Conservation (phyloP, 2,888 invertebrate species). For the Lucinisca nassula region DNA sequence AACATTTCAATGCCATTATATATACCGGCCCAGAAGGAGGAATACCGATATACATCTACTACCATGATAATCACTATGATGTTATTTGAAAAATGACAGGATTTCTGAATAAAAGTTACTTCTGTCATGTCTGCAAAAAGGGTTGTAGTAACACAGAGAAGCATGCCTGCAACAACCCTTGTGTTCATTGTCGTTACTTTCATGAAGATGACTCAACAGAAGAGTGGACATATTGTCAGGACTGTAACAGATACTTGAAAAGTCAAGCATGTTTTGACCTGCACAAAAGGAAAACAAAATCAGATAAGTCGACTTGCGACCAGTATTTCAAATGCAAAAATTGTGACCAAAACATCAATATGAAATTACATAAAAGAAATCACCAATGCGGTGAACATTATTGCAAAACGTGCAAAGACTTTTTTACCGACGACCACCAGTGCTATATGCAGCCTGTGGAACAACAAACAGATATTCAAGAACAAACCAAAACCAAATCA, state of each 20-base stretch:
- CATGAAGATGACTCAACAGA: background rate
- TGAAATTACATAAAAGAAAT: background rate
- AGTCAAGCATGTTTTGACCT: conserved; percentile 5
- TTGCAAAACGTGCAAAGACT: conserved; percentile 3
- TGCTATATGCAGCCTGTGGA: conserved; percentile 7
- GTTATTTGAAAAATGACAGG: background rate
- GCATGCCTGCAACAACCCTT: background rate
- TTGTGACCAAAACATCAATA: background rate
- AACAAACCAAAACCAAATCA: background rate
- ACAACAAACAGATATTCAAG: background rate
- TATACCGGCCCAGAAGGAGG: background rate
- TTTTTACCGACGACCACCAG: background rate
- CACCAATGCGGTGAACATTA: conserved; percentile 1
- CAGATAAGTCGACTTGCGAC: background rate
- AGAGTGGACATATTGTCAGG: background rate
- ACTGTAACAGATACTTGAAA: background rate
- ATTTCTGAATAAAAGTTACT: background rate
- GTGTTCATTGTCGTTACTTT: background rate
- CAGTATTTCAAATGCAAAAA: background rate
- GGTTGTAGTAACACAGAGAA: conserved; percentile 1
- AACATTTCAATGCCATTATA: conserved; percentile 4
- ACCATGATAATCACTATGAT: conserved; percentile 16
- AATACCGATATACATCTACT: background rate
- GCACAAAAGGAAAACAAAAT: background rate
- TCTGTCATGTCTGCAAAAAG: background rate